Conservation (phyloP, 1,140 invertebrate species). For the Drosophila lacertosa region DNA sequence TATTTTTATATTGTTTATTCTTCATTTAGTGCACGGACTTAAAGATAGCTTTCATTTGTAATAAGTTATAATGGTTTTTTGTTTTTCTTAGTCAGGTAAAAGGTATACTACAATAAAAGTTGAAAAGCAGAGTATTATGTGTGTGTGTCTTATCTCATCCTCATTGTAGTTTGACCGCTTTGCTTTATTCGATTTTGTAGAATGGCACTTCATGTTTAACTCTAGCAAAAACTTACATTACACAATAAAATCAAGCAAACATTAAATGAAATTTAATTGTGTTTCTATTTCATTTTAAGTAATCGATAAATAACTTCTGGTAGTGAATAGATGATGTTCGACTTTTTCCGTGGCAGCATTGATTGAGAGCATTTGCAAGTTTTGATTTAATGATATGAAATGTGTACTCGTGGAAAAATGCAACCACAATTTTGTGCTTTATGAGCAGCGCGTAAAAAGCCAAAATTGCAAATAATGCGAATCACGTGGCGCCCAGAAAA, state of each 20-base stretch:
- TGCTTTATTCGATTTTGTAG: slow-evolving; percentile 6
- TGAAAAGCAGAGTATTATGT: neutral
- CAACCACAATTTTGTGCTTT: slow-evolving; percentile 20
- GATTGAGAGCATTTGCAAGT: neutral
- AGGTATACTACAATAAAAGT: neutral
- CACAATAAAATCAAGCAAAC: neutral
- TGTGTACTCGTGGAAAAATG: slow-evolving; percentile 1
- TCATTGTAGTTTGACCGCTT: slow-evolving; percentile 42
- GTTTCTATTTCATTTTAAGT: too few species aligned
- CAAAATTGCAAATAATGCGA: slow-evolving; percentile 81
- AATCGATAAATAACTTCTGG: too few species aligned
- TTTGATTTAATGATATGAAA: neutral
- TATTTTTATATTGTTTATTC: too few species aligned
- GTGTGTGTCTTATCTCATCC: slow-evolving; percentile 52
- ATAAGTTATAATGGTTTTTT: too few species aligned
- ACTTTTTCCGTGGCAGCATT: neutral
- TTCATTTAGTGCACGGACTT: too few species aligned
- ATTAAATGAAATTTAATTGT: neutral
- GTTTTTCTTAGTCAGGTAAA: too few species aligned
- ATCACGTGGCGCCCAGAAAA: slow-evolving; percentile 77
- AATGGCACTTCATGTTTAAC: slow-evolving; percentile 7
- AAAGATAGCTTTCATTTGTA: too few species aligned
- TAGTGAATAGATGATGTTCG: too few species aligned
- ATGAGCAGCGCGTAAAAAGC: slow-evolving; percentile 65
- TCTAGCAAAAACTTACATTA: slow-evolving; percentile 3